These are phyloP conservation scores for Harpalus rufipes DNA, from an alignment of 2,888 invertebrate genomes.

Conservation along the genomic window DNA sequence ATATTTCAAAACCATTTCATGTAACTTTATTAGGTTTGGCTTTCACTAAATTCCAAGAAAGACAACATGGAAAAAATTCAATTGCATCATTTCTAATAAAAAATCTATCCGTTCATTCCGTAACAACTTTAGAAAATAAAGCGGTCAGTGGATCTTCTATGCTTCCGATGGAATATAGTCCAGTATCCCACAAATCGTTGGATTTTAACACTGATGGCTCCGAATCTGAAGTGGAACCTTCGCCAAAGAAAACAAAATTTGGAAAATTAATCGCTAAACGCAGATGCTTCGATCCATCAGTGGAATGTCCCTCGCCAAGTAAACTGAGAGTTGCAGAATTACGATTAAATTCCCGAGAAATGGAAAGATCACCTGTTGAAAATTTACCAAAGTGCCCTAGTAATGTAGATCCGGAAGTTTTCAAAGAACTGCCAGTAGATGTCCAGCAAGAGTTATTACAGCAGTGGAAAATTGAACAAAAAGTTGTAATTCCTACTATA, in stretches of 20 bases:
- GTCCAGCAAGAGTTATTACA: slow-evolving; percentile 86
- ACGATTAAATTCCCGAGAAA: slow-evolving; percentile 82
- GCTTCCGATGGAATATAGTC: slow-evolving; percentile 69
- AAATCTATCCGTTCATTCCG: slow-evolving; percentile 88
- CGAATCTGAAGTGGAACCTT: slow-evolving; percentile 86
- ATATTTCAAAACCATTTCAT: slow-evolving; percentile 87
- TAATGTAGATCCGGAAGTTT: slow-evolving; percentile 84
- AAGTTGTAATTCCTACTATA: slow-evolving; percentile 74
- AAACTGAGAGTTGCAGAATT: slow-evolving; percentile 85
- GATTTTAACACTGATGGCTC: slow-evolving; percentile 81
- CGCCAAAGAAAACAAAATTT: slow-evolving; percentile 84
- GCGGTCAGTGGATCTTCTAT: slow-evolving; percentile 6
- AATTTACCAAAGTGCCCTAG: slow-evolving; percentile 79
- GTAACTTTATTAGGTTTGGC: slow-evolving; percentile 89
- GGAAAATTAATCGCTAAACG: slow-evolving; percentile 78
- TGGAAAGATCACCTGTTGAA: slow-evolving; percentile 75
- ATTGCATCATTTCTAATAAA: slow-evolving; percentile 88
- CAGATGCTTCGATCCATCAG: slow-evolving; percentile 75
- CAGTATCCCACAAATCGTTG: slow-evolving; percentile 71
- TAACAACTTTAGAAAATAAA: slow-evolving; percentile 82
- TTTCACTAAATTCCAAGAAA: slow-evolving; percentile 89
- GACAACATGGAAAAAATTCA: slow-evolving; percentile 84
- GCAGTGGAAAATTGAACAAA: slow-evolving; percentile 79
- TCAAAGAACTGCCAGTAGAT: slow-evolving; percentile 85
- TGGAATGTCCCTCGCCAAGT: slow-evolving; percentile 83